phyloP scores from a whole-genome alignment of 2,888 invertebrate species.

The Argynnis bischoffii region DNA sequence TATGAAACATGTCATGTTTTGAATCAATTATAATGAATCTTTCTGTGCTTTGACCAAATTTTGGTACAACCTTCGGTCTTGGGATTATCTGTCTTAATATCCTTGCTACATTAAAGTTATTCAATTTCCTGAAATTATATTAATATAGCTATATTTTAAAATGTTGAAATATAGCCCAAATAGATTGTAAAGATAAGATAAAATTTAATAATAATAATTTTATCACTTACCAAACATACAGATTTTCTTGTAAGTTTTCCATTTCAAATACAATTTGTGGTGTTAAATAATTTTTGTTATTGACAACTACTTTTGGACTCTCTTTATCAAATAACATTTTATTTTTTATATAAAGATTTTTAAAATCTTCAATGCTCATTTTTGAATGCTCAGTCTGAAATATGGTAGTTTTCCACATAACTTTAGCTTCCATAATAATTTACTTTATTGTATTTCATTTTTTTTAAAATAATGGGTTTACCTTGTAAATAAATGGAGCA shows the following conservation, averaged over 20 bases:
- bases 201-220: too few relatives aligned
- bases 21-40: conserved; percentile 90
- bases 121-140: conserved; percentile 85
- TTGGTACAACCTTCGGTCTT: conserved; percentile 86
- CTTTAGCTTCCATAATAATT: conserved; percentile 10
- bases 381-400: conserved; percentile 82
- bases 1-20: conserved; percentile 83
- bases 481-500: conserved; percentile 82
- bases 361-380: conserved; percentile 80
- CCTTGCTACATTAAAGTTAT: conserved; percentile 88
- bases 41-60: conserved; percentile 89
- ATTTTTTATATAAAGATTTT: conserved; percentile 82
- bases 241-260: conserved; percentile 48
- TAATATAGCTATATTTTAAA: too few relatives aligned
- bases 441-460: background rate
- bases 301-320: conserved; percentile 80
- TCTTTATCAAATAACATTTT: conserved; percentile 84
- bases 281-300: conserved; percentile 61
- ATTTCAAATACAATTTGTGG: conserved; percentile 62
- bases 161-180: too few relatives aligned
- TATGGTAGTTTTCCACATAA: conserved; percentile 25
- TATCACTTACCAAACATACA: conserved; percentile 61
- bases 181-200: background rate
- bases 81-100: conserved; percentile 87
- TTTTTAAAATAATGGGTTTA: conserved; percentile 42